Conservation (phyloP, 2,888 invertebrate species). For the Drosophila seclusa region DNA sequence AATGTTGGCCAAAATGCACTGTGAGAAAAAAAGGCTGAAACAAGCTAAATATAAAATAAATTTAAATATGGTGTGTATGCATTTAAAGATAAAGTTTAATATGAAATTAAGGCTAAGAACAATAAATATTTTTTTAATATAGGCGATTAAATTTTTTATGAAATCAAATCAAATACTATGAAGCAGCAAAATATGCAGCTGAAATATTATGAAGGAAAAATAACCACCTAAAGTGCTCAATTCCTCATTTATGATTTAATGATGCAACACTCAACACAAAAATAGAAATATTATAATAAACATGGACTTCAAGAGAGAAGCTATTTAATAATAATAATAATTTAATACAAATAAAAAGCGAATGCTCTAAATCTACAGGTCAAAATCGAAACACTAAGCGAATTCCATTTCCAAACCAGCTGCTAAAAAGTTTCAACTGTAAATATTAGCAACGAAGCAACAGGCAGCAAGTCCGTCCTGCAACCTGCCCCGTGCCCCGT, state of each 20-base stretch:
- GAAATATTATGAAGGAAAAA: neutral
- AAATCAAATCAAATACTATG: neutral
- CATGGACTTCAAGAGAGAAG: neutral
- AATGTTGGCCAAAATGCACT: conserved; percentile 56
- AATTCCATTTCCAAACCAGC: neutral
- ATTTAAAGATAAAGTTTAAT: neutral
- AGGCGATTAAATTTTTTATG: fast-evolving
- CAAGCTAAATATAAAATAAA: neutral
- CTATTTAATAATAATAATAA: no score
- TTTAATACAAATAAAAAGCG: neutral
- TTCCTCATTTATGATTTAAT: neutral
- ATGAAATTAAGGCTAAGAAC: no score
- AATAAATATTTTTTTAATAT: neutral
- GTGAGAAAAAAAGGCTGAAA: conserved; percentile 25
- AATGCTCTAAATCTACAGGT: neutral
- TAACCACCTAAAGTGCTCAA: neutral
- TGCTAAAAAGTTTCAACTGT: conserved; percentile 46
- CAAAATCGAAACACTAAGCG: neutral
- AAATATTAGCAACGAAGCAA: conserved; percentile 36
- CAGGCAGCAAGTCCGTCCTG: conserved; percentile 44
- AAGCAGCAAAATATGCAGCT: neutral
- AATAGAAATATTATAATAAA: neutral
- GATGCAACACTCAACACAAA: neutral
- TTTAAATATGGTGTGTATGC: neutral
- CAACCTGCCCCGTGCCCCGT: conserved; percentile 15